phyloP scores from a whole-genome alignment of 2,888 invertebrate genomes.

The Temnothorax unifasciatus region DNA sequence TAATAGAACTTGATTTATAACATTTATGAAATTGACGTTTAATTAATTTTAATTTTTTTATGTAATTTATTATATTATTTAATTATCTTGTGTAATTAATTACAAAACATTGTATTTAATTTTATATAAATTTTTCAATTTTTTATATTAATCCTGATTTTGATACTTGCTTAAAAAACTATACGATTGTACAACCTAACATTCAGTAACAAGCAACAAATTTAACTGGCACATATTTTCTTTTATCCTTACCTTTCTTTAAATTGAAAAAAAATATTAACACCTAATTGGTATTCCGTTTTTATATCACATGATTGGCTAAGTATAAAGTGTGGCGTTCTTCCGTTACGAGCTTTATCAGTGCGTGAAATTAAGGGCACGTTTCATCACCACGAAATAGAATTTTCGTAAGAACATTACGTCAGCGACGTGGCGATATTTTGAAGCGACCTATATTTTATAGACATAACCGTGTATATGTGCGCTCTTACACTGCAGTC shows the following conservation, averaged over 20 bases:
- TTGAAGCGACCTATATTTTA: constrained; percentile 55
- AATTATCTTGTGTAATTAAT: constrained; percentile 9
- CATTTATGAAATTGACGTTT: constrained; percentile 3
- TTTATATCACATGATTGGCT: background rate
- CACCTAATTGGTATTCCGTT: background rate
- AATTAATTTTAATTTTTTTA: background rate
- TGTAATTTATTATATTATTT: constrained; percentile 1
- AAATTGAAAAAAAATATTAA: background rate
- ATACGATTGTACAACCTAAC: background rate
- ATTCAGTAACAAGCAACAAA: background rate
- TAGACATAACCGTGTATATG: constrained; percentile 20
- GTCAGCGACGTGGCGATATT: constrained; percentile 10
- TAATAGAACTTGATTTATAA: background rate
- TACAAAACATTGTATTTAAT: background rate
- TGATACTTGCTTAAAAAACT: background rate
- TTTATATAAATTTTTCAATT: background rate
- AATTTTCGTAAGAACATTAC: constrained; percentile 47
- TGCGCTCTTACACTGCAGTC: constrained; percentile 22
- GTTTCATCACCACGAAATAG: constrained; percentile 13
- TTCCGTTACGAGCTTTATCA: constrained; percentile 27
- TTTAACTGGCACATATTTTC: background rate
- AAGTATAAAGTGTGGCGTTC: constrained; percentile 16
- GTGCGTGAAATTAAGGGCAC: constrained; percentile 19
- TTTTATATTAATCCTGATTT: background rate
- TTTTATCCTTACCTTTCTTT: background rate